phyloP scores from a whole-genome alignment of 2,888 invertebrate genomes.

The Monopis laevigella region DNA sequence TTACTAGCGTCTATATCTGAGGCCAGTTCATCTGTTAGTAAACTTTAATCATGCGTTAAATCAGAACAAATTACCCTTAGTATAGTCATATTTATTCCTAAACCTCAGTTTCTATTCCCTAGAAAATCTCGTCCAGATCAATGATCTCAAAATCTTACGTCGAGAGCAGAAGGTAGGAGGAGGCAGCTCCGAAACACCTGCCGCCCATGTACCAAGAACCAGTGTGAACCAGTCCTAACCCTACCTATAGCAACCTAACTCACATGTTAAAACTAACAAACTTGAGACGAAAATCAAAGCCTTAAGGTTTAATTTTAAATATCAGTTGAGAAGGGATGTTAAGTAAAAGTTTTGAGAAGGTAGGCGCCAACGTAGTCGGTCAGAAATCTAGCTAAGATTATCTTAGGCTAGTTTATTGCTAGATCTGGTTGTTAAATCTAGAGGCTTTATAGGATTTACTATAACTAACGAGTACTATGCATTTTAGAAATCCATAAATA shows the following conservation, averaged over 20 bases:
- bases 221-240: slow-evolving; percentile 28
- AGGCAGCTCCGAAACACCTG: slow-evolving; percentile 60
- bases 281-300: slow-evolving; percentile 27
- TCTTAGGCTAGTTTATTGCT: slow-evolving; percentile 54
- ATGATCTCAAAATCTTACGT: slow-evolving; percentile 37
- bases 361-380: slow-evolving; percentile 45
- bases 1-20: too few relatives aligned
- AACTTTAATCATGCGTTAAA: too few relatives aligned
- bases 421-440: too few relatives aligned
- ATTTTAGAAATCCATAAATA: too few relatives aligned
- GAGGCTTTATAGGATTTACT: too few relatives aligned
- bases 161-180: slow-evolving; percentile 55
- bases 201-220: slow-evolving; percentile 62
- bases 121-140: slow-evolving; percentile 60
- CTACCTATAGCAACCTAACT: slow-evolving; percentile 24
- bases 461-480: too few relatives aligned
- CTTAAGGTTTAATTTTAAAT: slow-evolving; percentile 27
- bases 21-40: too few relatives aligned
- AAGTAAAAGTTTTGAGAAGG: neutral
- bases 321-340: neutral
- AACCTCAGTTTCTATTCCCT: too few relatives aligned
- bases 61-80: too few relatives aligned
- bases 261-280: slow-evolving; percentile 22
- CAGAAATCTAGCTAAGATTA: slow-evolving; percentile 57
- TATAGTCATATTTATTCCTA: too few relatives aligned